phyloP scores from a whole-genome alignment of 1,140 invertebrate species.

The Phenacoccus solenopsis region DNA sequence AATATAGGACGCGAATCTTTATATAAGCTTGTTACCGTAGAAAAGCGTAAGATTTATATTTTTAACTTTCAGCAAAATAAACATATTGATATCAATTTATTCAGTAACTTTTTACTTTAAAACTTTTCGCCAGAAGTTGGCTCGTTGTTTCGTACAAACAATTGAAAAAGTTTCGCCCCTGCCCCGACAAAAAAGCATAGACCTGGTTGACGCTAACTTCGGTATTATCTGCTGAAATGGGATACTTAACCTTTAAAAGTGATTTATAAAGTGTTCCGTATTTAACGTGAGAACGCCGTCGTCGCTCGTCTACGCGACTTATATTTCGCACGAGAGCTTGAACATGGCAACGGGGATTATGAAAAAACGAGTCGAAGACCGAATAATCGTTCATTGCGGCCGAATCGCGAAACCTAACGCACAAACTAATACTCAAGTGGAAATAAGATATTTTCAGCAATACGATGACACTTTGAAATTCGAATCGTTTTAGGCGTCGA shows the following conservation, averaged over 20 bases:
- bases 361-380: too few relatives aligned
- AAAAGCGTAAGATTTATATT: constrained; percentile 11
- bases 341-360: too few relatives aligned
- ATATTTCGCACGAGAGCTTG: too few relatives aligned
- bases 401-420: too few relatives aligned
- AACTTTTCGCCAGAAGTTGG: not conserved
- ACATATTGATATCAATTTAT: constrained; percentile 17
- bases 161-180: constrained; percentile 4
- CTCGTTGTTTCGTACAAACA: not conserved
- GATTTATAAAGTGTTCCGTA: constrained; percentile 2
- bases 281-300: not conserved
- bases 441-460: too few relatives aligned
- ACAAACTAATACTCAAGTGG: too few relatives aligned
- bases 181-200: not conserved
- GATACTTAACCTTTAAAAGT: constrained; percentile 1
- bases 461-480: too few relatives aligned
- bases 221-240: not conserved
- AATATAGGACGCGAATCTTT: constrained; percentile 1
- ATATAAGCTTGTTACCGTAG: constrained; percentile 1
- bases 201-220: not conserved
- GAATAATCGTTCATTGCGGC: too few relatives aligned
- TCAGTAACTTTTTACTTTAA: constrained; percentile 9
- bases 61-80: constrained; percentile 7
- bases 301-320: too few relatives aligned
- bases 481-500: too few relatives aligned